phyloP scores from a whole-genome alignment of 1,140 invertebrate genomes.

The Polypedilum pembai region DNA sequence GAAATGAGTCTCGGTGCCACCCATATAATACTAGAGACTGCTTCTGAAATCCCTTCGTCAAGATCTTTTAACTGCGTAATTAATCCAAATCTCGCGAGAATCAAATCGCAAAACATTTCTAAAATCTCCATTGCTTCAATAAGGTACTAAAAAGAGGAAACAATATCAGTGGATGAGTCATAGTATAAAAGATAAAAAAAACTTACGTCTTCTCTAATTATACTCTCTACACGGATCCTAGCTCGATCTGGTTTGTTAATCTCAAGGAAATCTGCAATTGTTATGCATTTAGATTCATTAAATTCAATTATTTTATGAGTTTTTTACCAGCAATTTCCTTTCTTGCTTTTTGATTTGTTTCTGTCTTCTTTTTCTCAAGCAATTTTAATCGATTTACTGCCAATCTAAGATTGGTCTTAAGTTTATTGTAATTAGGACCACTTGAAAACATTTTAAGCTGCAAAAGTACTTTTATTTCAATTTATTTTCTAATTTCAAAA shows the following conservation, averaged over 20 bases:
- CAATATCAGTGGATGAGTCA: not conserved
- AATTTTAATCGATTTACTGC: constrained; percentile 90
- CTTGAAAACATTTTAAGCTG: constrained; percentile 69
- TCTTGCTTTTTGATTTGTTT: constrained; percentile 88
- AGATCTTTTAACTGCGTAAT: constrained; percentile 96
- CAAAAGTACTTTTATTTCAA: too few relatives aligned
- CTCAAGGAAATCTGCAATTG: constrained; percentile 67
- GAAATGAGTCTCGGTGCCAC: constrained; percentile 81
- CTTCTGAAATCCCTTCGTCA: constrained; percentile 91
- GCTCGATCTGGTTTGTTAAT: constrained; percentile 87
- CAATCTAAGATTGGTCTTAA: constrained; percentile 92
- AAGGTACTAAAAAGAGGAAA: constrained; percentile 63
- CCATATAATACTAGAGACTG: constrained; percentile 95
- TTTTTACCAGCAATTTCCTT: constrained; percentile 79
- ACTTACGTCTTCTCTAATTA: constrained; percentile 55
- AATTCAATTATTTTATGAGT: not conserved
- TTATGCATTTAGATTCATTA: not conserved
- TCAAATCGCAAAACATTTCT: constrained; percentile 98
- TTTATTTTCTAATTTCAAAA: too few relatives aligned
- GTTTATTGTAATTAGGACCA: constrained; percentile 83
- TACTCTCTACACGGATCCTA: constrained; percentile 95
- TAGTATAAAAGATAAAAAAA: not conserved
- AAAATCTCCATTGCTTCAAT: constrained; percentile 98
- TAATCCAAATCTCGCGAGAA: constrained; percentile 94
- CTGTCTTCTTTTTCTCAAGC: constrained; percentile 96